These are phyloP conservation scores for Lampris megalopsis DNA, from an alignment of 2,113 vertebrate species.

Conservation along the genomic window DNA sequence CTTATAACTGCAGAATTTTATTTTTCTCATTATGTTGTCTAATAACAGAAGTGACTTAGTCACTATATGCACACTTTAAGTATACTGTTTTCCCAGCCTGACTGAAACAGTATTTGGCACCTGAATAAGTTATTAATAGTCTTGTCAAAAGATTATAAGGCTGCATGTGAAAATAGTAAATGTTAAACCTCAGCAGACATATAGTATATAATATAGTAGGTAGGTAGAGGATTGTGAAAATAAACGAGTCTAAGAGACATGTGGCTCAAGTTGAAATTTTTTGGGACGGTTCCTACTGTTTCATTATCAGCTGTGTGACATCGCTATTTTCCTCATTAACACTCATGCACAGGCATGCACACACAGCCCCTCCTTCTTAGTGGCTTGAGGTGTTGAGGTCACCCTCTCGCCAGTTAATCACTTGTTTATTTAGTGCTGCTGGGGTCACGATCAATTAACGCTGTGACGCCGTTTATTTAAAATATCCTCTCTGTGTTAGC, in stretches of 20 bases:
- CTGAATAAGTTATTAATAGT: not conserved
- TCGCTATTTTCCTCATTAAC: conserved; percentile 13
- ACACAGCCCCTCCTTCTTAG: conserved; percentile 50
- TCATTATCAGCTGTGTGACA: conserved; percentile 27
- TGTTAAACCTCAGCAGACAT: not conserved
- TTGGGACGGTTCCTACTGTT: conserved; percentile 4
- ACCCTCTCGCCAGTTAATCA: conserved; percentile 76
- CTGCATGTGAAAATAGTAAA: no score
- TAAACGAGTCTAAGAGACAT: not conserved
- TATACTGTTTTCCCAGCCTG: not conserved
- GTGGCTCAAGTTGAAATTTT: not conserved
- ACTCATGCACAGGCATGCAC: conserved; percentile 27
- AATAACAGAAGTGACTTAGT: not conserved
- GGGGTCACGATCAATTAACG: conserved; percentile 79
- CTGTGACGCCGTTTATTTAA: conserved; percentile 72
- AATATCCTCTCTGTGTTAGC: conserved; percentile 75
- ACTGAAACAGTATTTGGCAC: not conserved
- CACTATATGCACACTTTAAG: not conserved
- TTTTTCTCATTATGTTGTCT: not conserved
- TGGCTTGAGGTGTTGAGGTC: conserved; percentile 62
- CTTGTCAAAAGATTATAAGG: no score
- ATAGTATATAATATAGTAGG: not conserved
- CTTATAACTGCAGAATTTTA: not conserved
- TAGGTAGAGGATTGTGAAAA: conserved; percentile 1
- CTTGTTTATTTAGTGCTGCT: conserved; percentile 81